Percentiles rank a stretch among this genome's conserved stretches.
Conservation (phyloP, 2,113 vertebrate species). For the Alethe diademata region DNA sequence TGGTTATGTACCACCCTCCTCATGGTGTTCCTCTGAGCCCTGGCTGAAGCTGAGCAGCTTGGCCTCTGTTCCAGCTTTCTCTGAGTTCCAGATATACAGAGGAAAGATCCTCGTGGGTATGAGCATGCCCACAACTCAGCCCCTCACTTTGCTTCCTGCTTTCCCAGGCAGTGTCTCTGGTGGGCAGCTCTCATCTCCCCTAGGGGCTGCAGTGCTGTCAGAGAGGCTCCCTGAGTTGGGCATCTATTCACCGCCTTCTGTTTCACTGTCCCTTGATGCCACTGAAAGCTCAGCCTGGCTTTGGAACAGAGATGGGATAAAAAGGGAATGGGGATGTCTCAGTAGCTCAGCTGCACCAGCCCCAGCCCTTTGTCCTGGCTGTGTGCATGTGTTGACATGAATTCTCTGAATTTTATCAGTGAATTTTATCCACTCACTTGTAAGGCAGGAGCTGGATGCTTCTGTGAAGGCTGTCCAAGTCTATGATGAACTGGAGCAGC, state of each 20-base stretch:
- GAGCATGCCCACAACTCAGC: neutral
- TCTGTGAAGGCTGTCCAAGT: neutral
- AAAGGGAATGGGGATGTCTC: neutral
- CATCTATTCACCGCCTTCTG: neutral
- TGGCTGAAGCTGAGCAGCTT: neutral
- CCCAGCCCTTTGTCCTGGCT: neutral
- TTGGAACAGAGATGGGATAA: neutral
- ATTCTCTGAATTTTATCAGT: neutral
- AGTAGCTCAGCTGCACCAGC: neutral
- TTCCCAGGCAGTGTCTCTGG: neutral
- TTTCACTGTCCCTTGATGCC: neutral
- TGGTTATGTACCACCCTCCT: neutral
- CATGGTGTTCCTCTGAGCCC: neutral
- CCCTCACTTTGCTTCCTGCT: neutral
- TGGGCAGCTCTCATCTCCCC: neutral
- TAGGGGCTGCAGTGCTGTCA: neutral
- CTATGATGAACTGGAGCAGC: neutral
- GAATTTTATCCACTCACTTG: neutral
- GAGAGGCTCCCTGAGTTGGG: neutral
- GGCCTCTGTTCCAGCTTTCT: neutral
- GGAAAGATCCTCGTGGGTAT: neutral
- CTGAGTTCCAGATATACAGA: rapidly evolving
- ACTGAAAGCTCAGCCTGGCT: neutral
- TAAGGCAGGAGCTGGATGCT: neutral
- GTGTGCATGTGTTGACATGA: neutral